These are phyloP conservation scores for Aramus guarauna DNA, from an alignment of 2,113 vertebrate genomes.

Conservation along the genomic window DNA sequence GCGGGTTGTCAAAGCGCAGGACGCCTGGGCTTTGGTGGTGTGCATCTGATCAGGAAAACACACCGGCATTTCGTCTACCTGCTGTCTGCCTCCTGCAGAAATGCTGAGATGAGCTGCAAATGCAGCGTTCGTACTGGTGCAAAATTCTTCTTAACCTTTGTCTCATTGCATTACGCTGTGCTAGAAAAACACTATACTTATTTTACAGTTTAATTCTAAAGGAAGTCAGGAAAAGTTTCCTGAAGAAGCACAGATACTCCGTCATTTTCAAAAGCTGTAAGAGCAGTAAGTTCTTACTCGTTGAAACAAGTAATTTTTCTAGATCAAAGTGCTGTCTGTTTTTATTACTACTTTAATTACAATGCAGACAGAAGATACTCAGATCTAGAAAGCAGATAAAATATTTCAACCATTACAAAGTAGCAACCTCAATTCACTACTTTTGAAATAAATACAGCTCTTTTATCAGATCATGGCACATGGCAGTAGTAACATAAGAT, in stretches of 20 bases:
- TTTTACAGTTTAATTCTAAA: neutral
- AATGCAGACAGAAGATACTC: neutral
- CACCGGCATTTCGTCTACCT: neutral
- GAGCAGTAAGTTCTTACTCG: neutral
- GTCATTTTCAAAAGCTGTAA: neutral
- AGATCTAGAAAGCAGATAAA: conserved; percentile 22
- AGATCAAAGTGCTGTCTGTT: neutral
- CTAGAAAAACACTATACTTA: neutral
- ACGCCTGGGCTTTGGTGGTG: neutral
- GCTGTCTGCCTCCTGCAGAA: neutral
- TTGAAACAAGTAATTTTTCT: neutral
- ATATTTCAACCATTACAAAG: neutral
- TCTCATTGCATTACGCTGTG: neutral
- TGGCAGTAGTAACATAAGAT: neutral
- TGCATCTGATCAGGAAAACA: neutral
- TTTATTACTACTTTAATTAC: neutral
- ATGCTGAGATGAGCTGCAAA: neutral
- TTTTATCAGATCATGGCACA: neutral
- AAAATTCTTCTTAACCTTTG: neutral
- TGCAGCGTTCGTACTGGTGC: neutral
- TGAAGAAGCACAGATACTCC: neutral
- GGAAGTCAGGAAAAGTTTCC: neutral
- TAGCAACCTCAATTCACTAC: neutral
- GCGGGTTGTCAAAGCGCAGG: neutral
- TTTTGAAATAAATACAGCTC: neutral